phyloP scores from a whole-genome alignment of 2,113 vertebrate genomes.

The Amazona guildingii region DNA sequence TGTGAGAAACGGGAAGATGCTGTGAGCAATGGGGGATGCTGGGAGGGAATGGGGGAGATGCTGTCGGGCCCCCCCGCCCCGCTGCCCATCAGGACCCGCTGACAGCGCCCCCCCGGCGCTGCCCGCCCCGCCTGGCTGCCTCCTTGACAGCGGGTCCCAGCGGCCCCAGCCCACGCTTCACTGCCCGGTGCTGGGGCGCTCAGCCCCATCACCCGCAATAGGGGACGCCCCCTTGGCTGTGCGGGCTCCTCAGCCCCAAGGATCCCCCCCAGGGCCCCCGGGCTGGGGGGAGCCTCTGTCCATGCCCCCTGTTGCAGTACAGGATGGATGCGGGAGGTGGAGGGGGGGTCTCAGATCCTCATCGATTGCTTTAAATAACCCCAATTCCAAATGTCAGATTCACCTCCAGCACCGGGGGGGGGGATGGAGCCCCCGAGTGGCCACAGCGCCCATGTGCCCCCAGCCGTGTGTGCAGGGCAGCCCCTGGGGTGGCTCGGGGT shows the following conservation, averaged over 20 bases:
- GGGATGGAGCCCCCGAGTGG: not conserved
- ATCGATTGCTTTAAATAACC: slow-evolving; percentile 49
- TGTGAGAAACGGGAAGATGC: too few relatives aligned
- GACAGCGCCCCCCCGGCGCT: not conserved
- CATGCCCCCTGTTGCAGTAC: not conserved
- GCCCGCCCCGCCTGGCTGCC: not conserved
- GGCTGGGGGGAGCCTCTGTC: not conserved
- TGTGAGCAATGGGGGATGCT: not conserved
- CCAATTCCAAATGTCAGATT: slow-evolving; percentile 59
- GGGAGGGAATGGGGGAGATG: not conserved
- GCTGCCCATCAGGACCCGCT: not conserved
- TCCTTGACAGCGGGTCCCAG: not conserved
- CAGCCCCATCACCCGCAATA: not conserved
- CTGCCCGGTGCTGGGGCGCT: not conserved
- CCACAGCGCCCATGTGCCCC: not conserved
- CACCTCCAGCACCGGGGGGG: not conserved
- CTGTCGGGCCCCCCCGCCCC: not conserved
- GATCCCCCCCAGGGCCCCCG: too few relatives aligned
- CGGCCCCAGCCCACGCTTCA: not conserved
- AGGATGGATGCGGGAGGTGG: not conserved
- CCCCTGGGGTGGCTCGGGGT: not conserved
- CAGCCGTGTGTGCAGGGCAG: not conserved
- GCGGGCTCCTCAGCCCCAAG: not conserved
- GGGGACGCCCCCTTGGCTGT: not conserved
- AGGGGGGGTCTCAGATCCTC: not conserved